These are phyloP conservation scores for Xanthorhoe spadicearia DNA, from an alignment of 2,888 invertebrate genomes.

Conservation along the genomic window DNA sequence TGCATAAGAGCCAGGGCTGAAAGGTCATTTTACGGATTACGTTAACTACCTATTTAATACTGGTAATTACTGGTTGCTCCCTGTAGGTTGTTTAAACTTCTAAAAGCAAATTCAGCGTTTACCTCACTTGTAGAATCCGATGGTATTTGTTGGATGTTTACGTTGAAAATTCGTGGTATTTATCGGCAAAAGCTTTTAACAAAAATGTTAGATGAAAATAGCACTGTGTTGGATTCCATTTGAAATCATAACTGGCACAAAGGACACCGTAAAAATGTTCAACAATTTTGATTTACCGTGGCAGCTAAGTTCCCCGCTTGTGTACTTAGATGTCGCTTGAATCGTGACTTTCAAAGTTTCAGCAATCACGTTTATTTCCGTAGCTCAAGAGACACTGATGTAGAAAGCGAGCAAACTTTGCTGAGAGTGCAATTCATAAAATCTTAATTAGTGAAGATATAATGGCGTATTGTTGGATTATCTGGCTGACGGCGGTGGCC, in stretches of 20 bases:
- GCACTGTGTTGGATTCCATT: conserved; percentile 11
- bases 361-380: conserved; percentile 33
- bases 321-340: conserved; percentile 27
- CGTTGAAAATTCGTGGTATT: conserved; percentile 13
- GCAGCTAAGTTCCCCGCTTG: conserved; percentile 10
- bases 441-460: conserved; percentile 43
- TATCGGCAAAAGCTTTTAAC: neutral
- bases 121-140: conserved; percentile 46
- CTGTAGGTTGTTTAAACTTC: conserved; percentile 60
- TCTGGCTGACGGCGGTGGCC: conserved; percentile 60
- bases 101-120: conserved; percentile 47
- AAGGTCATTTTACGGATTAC: conserved; percentile 55
- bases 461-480: conserved; percentile 65
- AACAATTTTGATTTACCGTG: conserved; percentile 19
- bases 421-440: conserved; percentile 47
- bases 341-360: conserved; percentile 24
- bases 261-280: conserved; percentile 28
- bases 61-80: conserved; percentile 45
- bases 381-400: conserved; percentile 47
- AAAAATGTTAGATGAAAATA: neutral
- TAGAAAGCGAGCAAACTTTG: conserved; percentile 44
- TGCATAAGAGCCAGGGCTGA: conserved; percentile 54
- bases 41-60: conserved; percentile 63
- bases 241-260: conserved; percentile 9
- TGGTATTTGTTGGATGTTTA: conserved; percentile 32